Conservation (phyloP, 2,113 vertebrate genomes). For the Ptilorrhoa leucosticta region DNA sequence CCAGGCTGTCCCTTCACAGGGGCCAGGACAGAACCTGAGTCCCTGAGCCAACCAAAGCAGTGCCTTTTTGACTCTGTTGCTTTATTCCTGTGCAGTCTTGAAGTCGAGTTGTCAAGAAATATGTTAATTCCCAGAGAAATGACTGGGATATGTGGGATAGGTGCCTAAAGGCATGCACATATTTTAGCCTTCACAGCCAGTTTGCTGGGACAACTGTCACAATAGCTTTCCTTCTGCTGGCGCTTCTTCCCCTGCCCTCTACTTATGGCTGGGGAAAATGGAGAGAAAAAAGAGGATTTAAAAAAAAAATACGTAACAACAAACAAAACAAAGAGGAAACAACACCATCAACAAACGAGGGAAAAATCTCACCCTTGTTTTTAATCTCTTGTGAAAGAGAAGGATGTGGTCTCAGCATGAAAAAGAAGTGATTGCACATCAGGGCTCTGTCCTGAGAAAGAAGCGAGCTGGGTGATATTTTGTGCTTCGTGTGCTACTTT, state of each 20-base stretch:
- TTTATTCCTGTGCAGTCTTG: background rate
- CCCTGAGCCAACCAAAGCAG: background rate
- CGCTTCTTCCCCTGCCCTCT: background rate
- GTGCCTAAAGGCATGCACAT: background rate
- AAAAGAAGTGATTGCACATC: background rate
- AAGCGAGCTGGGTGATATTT: background rate
- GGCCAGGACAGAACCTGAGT: background rate
- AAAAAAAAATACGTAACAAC: background rate
- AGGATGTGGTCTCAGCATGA: background rate
- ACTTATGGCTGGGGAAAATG: background rate
- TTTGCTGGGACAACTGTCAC: constrained; percentile 24
- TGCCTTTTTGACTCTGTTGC: background rate
- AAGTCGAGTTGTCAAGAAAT: background rate
- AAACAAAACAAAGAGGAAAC: background rate
- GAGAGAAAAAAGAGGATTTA: background rate
- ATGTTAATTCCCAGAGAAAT: background rate
- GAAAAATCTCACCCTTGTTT: background rate
- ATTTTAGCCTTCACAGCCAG: background rate
- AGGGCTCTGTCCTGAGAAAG: background rate
- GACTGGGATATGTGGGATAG: background rate
- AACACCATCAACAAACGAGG: background rate
- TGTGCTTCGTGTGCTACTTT: accelerated
- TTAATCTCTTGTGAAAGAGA: background rate
- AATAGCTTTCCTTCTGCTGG: background rate
- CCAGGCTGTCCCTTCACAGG: background rate